These are phyloP conservation scores for Nycticryphes semicollaris DNA, from an alignment of 2,113 vertebrate species.

Conservation along the genomic window DNA sequence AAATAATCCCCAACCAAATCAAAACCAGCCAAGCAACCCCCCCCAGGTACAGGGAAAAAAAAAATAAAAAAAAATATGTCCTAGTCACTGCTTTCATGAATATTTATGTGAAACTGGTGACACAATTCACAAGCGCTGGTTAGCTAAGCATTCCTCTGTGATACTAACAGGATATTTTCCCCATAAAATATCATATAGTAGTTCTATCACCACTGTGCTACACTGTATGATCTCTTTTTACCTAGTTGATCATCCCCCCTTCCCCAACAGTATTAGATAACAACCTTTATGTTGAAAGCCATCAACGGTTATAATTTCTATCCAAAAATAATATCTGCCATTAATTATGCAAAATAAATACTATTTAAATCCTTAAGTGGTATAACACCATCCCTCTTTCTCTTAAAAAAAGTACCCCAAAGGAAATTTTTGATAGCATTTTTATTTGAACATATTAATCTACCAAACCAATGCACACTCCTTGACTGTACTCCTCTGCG, in stretches of 20 bases:
- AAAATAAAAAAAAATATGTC: background rate
- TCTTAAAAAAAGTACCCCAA: background rate
- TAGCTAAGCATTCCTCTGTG: background rate
- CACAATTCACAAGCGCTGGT: background rate
- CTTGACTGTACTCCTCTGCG: conserved; percentile 52
- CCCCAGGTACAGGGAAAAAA: background rate
- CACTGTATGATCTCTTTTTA: background rate
- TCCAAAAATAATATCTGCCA: background rate
- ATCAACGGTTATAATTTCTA: background rate
- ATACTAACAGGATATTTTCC: background rate
- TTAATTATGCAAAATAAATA: conserved; percentile 35
- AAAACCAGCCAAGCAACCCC: background rate
- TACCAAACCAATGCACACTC: background rate
- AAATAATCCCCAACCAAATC: background rate
- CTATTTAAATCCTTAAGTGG: background rate
- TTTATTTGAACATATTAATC: conserved; percentile 11
- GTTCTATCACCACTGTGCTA: background rate
- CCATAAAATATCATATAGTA: background rate
- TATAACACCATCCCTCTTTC: background rate
- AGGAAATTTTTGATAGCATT: background rate
- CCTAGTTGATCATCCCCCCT: background rate
- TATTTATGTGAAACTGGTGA: background rate
- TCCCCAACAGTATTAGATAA: background rate
- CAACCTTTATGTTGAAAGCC: background rate
- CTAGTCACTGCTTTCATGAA: background rate